Percentiles rank a stretch among this genome's conserved stretches.
Evolutionary conservation across 2,113 vertebrate species (phyloP).

Genomic region (Morphnarchus princeps): DNA sequence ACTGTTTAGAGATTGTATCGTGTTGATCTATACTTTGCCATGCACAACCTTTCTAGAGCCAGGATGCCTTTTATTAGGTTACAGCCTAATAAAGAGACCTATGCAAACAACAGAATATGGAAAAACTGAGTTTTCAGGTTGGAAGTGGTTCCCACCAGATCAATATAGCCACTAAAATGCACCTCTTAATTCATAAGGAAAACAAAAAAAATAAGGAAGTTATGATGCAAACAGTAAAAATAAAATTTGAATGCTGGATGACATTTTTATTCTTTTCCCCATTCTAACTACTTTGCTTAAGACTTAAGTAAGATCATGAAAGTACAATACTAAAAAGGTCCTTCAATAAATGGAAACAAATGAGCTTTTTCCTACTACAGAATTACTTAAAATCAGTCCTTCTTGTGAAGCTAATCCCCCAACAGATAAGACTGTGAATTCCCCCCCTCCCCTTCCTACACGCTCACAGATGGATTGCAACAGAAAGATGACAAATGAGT

Average conservation of each 20-base stretch:
- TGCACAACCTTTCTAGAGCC: neutral
- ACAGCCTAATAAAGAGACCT: neutral
- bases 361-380: conserved; percentile 65
- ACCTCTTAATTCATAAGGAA: neutral
- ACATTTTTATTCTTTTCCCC: conserved; percentile 37
- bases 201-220: neutral
- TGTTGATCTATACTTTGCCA: neutral
- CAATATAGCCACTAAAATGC: neutral
- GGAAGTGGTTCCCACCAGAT: neutral
- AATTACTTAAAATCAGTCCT: conserved; percentile 71
- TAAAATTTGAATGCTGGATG: neutral
- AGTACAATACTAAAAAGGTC: conserved; percentile 67
- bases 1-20: neutral
- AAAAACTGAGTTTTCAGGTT: neutral
- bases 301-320: conserved; percentile 64
- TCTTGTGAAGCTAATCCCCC: conserved; percentile 73
- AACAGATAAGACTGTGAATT: conserved; percentile 71
- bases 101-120: neutral
- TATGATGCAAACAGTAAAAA: neutral
- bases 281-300: conserved; percentile 47
- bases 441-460: conserved; percentile 43
- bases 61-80: neutral
- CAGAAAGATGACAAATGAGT: conserved; percentile 79
- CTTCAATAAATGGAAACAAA: conserved; percentile 76
- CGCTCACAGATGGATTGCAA: conserved; percentile 72